A percentile compares a stretch with the other conserved stretches of the same genome.
Evolutionary conservation across 2,888 invertebrate genomes (phyloP).

Genomic region (Halictus ligatus): DNA sequence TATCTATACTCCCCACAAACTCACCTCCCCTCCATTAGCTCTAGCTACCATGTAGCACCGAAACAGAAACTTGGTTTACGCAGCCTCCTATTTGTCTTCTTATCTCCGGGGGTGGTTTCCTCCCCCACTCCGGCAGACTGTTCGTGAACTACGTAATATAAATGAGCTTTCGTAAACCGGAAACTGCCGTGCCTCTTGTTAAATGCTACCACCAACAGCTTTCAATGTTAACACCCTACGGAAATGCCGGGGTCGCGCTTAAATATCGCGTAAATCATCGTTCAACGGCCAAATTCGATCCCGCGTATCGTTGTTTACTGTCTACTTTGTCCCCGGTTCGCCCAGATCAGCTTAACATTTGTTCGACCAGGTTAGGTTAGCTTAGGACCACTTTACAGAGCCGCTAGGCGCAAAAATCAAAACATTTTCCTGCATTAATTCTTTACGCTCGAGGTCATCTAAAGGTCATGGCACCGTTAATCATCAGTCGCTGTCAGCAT

Average conservation of each 20-base stretch:
- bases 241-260: background rate
- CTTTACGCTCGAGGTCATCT: too few relatives aligned
- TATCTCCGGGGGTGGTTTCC: slow-evolving; percentile 28
- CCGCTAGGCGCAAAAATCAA: too few relatives aligned
- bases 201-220: slow-evolving; percentile 35
- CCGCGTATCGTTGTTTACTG: background rate
- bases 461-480: too few relatives aligned
- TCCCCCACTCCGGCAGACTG: background rate
- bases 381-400: too few relatives aligned
- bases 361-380: background rate
- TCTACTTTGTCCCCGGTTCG: background rate
- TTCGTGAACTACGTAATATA: slow-evolving; percentile 30
- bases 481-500: too few relatives aligned
- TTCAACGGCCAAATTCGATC: background rate
- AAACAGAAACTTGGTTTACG: slow-evolving; percentile 37
- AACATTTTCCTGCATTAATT: too few relatives aligned
- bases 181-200: slow-evolving; percentile 29
- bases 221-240: slow-evolving; percentile 39
- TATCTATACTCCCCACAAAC: background rate
- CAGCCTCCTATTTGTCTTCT: slow-evolving; percentile 45
- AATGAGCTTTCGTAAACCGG: slow-evolving; percentile 42
- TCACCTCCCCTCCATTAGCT: too few relatives aligned
- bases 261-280: slow-evolving; percentile 8
- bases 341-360: background rate
- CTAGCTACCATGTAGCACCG: background rate